Evolutionary conservation across 1,140 invertebrate genomes (phyloP).

Genomic region (Trichonephila inaurata): DNA sequence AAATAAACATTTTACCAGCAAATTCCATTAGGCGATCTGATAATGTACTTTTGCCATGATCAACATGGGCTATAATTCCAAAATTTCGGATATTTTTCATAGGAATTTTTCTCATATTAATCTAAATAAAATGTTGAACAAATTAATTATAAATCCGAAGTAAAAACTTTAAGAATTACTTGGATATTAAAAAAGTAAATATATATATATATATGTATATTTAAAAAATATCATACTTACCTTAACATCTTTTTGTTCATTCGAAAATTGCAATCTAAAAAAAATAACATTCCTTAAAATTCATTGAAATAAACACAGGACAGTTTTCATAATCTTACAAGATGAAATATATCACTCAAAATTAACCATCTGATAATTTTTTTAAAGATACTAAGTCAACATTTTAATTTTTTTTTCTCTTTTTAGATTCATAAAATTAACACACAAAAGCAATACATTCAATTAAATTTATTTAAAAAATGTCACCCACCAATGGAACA

Average conservation of each 20-base stretch:
- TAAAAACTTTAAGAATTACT: background rate
- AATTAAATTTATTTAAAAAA: no score
- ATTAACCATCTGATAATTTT: background rate
- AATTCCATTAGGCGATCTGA: constrained; percentile 80
- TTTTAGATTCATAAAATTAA: background rate
- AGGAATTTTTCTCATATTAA: constrained; percentile 75
- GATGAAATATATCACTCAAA: background rate
- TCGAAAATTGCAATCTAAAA: background rate
- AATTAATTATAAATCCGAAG: background rate
- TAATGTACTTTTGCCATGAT: constrained; percentile 80
- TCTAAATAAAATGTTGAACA: constrained; percentile 33
- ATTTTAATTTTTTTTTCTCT: background rate
- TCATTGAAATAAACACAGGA: background rate
- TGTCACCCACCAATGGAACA: no score
- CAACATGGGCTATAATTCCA: constrained; percentile 80
- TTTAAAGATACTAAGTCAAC: no score
- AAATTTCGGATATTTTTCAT: constrained; percentile 79
- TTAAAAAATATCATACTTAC: background rate
- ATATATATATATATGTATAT: background rate
- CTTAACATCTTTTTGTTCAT: background rate
- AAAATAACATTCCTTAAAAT: background rate
- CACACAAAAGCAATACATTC: no score
- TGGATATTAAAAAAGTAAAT: background rate
- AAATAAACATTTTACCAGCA: constrained; percentile 66
- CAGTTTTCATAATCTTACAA: background rate